A percentile compares a stretch with the other conserved stretches of the same genome.
These are phyloP conservation scores for Gallirallus australis DNA, from an alignment of 2,797 vertebrate genomes.

Conservation along the genomic window DNA sequence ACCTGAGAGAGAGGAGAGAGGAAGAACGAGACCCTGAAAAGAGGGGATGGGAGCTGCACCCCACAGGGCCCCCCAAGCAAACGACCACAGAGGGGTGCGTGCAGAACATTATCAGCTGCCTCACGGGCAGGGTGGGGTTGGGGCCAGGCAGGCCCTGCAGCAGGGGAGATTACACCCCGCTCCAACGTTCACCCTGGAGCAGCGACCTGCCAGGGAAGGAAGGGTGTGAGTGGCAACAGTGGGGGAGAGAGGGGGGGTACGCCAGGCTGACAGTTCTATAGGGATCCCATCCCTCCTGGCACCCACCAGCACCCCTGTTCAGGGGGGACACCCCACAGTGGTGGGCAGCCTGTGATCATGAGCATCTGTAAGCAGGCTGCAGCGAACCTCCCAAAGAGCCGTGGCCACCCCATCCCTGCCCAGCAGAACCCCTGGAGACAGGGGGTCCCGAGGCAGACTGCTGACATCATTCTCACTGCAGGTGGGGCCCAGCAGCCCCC, in stretches of 20 bases:
- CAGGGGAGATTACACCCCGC: not conserved
- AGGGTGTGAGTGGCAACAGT: not conserved
- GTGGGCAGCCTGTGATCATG: accelerated
- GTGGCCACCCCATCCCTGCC: not conserved
- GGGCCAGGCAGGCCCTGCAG: not conserved
- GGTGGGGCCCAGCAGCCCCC: not conserved
- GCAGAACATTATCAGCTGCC: not conserved
- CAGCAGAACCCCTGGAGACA: not conserved
- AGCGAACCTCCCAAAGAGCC: not conserved
- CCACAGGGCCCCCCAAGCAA: not conserved
- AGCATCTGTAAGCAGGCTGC: accelerated
- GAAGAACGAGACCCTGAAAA: not conserved
- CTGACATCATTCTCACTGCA: not conserved
- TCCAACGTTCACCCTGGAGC: not conserved
- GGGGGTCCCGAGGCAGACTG: accelerated
- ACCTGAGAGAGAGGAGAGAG: not conserved
- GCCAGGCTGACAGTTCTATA: accelerated
- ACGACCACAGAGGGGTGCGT: accelerated
- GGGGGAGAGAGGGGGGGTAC: too few relatives aligned
- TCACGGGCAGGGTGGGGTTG: not conserved
- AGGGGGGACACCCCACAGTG: too few relatives aligned
- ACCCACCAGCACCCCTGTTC: not conserved
- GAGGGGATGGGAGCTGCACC: not conserved
- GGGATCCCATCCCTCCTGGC: accelerated
- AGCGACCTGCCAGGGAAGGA: not conserved